Evolutionary conservation across 2,888 invertebrate genomes (phyloP).

Genomic region (Phoenoteleia sp.): DNA sequence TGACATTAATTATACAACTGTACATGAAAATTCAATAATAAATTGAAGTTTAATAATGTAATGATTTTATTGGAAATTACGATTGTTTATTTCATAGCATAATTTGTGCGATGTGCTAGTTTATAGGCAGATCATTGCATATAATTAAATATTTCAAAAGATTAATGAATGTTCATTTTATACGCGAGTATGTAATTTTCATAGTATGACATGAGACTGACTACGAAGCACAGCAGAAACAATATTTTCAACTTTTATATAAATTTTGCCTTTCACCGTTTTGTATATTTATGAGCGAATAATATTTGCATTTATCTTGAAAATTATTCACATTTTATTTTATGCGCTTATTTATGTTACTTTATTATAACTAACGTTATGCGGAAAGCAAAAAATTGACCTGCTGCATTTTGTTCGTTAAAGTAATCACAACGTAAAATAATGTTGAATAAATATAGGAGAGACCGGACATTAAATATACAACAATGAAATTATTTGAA

Average conservation of each 20-base stretch:
- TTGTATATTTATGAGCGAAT: constrained; percentile 45
- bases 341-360: neutral
- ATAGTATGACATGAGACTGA: constrained; percentile 4
- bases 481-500: too few species aligned
- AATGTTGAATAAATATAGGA: constrained; percentile 1
- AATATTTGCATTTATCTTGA: constrained; percentile 35
- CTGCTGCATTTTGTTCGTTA: too few species aligned
- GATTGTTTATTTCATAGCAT: constrained; percentile 25
- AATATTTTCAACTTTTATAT: constrained; percentile 47
- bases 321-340: constrained; percentile 44
- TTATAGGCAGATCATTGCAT: constrained; percentile 15
- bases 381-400: neutral
- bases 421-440: constrained; percentile 4
- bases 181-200: constrained; percentile 27
- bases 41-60: constrained; percentile 50
- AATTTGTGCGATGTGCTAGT: constrained; percentile 33
- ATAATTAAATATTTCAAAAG: constrained; percentile 57
- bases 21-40: constrained; percentile 51
- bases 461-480: too few species aligned
- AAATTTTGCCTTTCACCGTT: constrained; percentile 37
- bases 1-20: constrained; percentile 49
- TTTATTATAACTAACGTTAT: neutral
- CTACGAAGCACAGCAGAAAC: constrained; percentile 21
- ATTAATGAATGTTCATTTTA: constrained; percentile 55
- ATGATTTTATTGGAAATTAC: constrained; percentile 52